Evolutionary conservation across 2,888 invertebrate genomes (phyloP), one percentile per base, ranked within the genome.

Genomic region (Lasius fuliginosus): DNA sequence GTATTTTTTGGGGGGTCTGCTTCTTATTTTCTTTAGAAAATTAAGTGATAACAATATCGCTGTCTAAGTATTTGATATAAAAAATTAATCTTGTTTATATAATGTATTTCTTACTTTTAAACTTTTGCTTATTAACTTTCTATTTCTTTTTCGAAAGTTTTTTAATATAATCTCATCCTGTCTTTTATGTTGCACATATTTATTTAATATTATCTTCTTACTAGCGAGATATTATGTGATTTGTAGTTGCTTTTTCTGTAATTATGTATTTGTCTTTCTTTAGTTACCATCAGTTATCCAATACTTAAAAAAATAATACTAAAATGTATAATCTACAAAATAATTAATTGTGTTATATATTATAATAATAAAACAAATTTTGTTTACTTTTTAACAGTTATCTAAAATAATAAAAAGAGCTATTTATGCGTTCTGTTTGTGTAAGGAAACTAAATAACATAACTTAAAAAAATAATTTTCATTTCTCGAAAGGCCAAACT

Each of bases 281-380:
- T 77, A 68, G 73, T 76, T 83, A 73, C 82, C 77, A 82, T 89
- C 86, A 87, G 93, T 94, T 94, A 94, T 94, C 94, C 94, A 94
- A 94, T 94, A 94, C 94, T 91, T 58, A 87, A 53, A 53, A 42
- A 53, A 49, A 89, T 87, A 85, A 84, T 81, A 53, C n/a, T 53
- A n/a, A 60, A 33, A 30, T 36, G n/a, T 67, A 56, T 56, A 36
- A 27, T 65, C 27, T 42, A 67, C 30, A 40, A 71, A 56, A 77
- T 56, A 62, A 56, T 23, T 30, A 36, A 12, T 46, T 60, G 0
- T 77, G 58, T 68, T 53, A 33, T 1, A 8, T 15, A 68, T 12
- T 56, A 36, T 53, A 11, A 56, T 62, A n/a, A 58, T 77, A 65
- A 33, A 18, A 27, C 12, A 62, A 4, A 6, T 68, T 18, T 58